Evolutionary conservation across 2,888 invertebrate species (phyloP).

Genomic region (Eupithecia subfuscata): DNA sequence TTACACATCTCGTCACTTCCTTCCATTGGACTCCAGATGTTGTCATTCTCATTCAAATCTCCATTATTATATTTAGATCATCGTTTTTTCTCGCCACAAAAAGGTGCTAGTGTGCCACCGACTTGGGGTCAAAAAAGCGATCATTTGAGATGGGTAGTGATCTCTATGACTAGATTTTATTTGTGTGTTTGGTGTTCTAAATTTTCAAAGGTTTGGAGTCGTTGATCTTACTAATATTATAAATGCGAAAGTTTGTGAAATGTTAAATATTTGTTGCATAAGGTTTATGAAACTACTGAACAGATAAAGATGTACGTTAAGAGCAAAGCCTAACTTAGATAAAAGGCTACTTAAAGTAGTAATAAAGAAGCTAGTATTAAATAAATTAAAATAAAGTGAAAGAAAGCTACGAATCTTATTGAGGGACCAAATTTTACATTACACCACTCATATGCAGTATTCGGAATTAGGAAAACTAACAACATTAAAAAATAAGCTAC

Average conservation of each 20-base stretch:
- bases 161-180: constrained; percentile 12
- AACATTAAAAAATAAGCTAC: not conserved
- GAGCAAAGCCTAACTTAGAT: no score
- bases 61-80: constrained; percentile 76
- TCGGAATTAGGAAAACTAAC: not conserved
- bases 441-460: not conserved
- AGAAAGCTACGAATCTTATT: not conserved
- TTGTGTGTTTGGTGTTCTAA: not conserved
- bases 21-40: constrained; percentile 69
- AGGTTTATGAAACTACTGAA: no score
- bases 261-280: no score
- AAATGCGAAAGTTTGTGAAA: no score
- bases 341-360: no score
- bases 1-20: constrained; percentile 67
- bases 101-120: constrained; percentile 46
- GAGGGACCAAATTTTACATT: not conserved
- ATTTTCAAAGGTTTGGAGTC: not conserved
- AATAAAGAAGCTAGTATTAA: no score
- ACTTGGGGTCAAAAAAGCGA: constrained; percentile 28
- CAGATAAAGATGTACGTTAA: no score
- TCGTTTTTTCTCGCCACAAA: constrained; percentile 55
- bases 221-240: not conserved
- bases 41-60: constrained; percentile 72
- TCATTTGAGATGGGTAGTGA: constrained; percentile 27
- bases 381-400: not conserved